Conservation (phyloP, 2,113 vertebrate genomes). For the Cololabis saira region DNA sequence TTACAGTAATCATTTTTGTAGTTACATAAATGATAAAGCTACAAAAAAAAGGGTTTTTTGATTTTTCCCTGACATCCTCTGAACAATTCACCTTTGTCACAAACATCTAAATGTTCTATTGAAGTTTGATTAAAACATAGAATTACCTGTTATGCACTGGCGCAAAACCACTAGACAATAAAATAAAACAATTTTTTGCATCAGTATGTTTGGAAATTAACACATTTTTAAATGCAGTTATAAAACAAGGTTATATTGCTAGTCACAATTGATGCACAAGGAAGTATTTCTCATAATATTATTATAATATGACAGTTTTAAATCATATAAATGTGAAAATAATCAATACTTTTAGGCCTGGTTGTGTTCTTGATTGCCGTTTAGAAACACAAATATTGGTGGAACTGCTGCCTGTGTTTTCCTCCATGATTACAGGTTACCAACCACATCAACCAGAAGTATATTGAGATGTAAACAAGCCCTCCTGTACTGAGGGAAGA, state of each 20-base stretch:
- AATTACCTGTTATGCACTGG: background rate
- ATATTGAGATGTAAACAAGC: too few relatives aligned
- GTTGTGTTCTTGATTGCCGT: background rate
- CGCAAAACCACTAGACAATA: background rate
- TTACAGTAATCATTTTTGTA: too few relatives aligned
- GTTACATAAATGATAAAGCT: too few relatives aligned
- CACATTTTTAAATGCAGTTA: background rate
- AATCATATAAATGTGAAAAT: background rate
- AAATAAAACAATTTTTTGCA: background rate
- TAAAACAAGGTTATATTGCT: background rate
- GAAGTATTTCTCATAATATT: background rate
- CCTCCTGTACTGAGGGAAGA: too few relatives aligned
- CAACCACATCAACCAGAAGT: background rate
- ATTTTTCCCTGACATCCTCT: too few relatives aligned
- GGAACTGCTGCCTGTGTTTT: background rate
- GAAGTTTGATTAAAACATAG: background rate
- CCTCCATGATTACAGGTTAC: background rate
- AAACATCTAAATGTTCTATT: background rate
- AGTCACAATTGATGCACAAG: background rate
- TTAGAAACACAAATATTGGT: background rate
- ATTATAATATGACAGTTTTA: background rate
- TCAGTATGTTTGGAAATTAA: background rate
- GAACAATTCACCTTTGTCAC: too few relatives aligned
- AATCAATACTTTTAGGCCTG: background rate
- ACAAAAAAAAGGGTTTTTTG: too few relatives aligned